Evolutionary conservation across 2,888 invertebrate species (phyloP).

Genomic region (Agrotis exclamationis): DNA sequence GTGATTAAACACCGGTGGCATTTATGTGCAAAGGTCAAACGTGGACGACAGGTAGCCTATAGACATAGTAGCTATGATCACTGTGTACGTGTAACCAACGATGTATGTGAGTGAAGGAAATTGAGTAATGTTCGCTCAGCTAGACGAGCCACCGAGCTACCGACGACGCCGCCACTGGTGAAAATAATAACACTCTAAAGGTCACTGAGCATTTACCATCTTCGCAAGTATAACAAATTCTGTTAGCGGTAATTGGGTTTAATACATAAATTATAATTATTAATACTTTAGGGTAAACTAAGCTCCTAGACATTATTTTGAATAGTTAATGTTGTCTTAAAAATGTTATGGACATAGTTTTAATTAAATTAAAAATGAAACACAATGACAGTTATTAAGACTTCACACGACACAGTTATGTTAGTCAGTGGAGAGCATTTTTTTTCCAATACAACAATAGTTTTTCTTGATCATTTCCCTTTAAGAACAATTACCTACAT

Average conservation of each 20-base stretch:
- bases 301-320: not conserved
- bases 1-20: constrained; percentile 64
- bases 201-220: constrained; percentile 64
- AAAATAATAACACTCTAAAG: constrained; percentile 66
- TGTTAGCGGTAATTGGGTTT: constrained; percentile 31
- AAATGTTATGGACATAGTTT: too few species aligned
- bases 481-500: not conserved
- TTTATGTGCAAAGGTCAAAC: constrained; percentile 71
- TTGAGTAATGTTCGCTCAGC: constrained; percentile 56
- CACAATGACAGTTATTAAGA: too few species aligned
- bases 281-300: not conserved
- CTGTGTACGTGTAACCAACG: constrained; percentile 32
- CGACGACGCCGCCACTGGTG: constrained; percentile 36
- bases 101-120: constrained; percentile 56
- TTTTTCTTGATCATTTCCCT: not conserved
- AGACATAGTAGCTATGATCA: constrained; percentile 32
- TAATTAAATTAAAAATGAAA: too few species aligned
- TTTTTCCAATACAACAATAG: too few species aligned
- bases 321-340: too few species aligned
- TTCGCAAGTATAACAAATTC: constrained; percentile 35
- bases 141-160: constrained; percentile 39
- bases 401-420: too few species aligned
- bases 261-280: not conserved
- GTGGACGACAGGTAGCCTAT: constrained; percentile 51
- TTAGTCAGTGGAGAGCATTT: too few species aligned